Conservation (phyloP, 1,140 invertebrate species). For the Ostrea denselamellosa region DNA sequence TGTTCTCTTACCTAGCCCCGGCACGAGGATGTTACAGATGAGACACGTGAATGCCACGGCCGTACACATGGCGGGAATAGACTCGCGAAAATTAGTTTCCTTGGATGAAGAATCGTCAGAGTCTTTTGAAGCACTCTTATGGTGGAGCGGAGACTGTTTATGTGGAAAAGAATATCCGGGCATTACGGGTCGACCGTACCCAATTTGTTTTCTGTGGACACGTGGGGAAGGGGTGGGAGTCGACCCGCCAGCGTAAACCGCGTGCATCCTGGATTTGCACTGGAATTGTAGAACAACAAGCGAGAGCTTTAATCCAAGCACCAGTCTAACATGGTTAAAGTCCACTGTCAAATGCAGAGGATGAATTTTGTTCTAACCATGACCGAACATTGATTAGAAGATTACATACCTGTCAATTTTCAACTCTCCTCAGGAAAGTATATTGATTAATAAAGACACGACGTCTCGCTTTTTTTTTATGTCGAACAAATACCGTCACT, state of each 20-base stretch:
- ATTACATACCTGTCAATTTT: conserved; percentile 13
- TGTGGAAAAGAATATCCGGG: conserved; percentile 64
- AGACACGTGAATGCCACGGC: conserved; percentile 78
- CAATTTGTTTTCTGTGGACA: conserved; percentile 63
- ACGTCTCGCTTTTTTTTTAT: background rate
- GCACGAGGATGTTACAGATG: conserved; percentile 79
- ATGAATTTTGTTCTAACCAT: background rate
- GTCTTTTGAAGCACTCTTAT: conserved; percentile 57
- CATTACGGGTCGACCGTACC: conserved; percentile 69
- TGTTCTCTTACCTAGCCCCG: conserved; percentile 79
- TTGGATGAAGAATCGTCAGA: conserved; percentile 61
- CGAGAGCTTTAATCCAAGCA: background rate
- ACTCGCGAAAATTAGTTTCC: conserved; percentile 69
- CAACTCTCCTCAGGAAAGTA: background rate
- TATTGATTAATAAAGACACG: background rate
- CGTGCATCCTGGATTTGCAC: conserved; percentile 29
- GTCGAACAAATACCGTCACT: background rate
- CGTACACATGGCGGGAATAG: conserved; percentile 80
- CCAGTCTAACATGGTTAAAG: background rate
- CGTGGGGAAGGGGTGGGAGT: conserved; percentile 72
- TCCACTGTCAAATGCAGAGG: background rate
- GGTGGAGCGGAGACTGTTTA: background rate
- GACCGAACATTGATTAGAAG: background rate
- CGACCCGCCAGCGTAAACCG: conserved; percentile 73
- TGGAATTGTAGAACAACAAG: background rate